These are phyloP conservation scores for Lagria hirta DNA, from an alignment of 2,888 invertebrate genomes.

Conservation along the genomic window DNA sequence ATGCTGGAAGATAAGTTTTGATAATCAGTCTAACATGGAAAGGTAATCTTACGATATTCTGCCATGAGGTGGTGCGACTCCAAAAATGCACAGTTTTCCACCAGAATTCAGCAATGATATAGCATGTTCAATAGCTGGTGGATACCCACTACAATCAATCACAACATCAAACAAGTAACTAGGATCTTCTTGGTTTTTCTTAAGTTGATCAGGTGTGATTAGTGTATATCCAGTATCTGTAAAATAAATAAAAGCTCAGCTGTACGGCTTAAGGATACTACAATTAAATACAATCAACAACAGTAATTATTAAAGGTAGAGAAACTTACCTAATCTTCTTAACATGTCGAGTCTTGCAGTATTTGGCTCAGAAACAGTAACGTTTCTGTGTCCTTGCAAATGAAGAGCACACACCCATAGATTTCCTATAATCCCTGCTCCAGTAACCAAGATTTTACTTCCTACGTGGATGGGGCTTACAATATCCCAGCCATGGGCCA, in stretches of 20 bases:
- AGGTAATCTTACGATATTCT: conserved; percentile 47
- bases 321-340: conserved; percentile 57
- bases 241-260: too few species aligned
- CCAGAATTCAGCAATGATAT: conserved; percentile 60
- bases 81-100: conserved; percentile 70
- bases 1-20: conserved; percentile 51
- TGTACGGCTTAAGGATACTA: not conserved
- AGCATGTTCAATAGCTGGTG: conserved; percentile 67
- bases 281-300: too few species aligned
- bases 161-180: conserved; percentile 62
- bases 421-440: conserved; percentile 74
- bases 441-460: conserved; percentile 63
- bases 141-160: conserved; percentile 74
- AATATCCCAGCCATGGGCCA: conserved; percentile 69
- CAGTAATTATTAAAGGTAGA: too few species aligned
- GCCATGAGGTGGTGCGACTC: conserved; percentile 62
- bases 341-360: conserved; percentile 55
- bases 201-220: conserved; percentile 60
- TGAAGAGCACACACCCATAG: conserved; percentile 68
- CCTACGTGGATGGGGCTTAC: conserved; percentile 64
- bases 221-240: conserved; percentile 65
- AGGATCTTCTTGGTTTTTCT: conserved; percentile 49
- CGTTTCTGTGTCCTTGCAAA: conserved; percentile 67
- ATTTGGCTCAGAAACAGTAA: conserved; percentile 70
- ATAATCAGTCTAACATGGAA: conserved; percentile 1